A percentile compares a stretch with the other conserved stretches of the same genome.
phyloP scores from a whole-genome alignment of 30 jellyfish, hydroid and myxozoan species.

The Hydra vulgaris region DNA sequence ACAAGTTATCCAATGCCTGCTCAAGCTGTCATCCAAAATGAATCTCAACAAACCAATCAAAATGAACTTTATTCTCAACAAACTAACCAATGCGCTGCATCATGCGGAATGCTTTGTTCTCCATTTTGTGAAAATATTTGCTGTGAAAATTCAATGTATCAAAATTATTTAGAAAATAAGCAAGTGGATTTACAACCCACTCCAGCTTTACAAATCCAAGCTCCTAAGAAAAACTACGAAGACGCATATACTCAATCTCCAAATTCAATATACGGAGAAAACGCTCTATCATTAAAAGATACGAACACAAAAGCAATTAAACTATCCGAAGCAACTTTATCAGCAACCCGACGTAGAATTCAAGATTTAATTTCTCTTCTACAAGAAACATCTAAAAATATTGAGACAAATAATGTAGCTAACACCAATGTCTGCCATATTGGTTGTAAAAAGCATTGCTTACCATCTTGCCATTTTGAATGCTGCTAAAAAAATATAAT shows the following conservation, averaged over 20 bases:
- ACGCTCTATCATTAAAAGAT: background rate
- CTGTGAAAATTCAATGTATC: background rate
- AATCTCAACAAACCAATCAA: background rate
- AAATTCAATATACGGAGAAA: background rate
- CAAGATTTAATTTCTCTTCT: background rate
- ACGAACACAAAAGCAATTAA: background rate
- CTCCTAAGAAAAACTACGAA: background rate
- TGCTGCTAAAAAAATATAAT: too few species aligned
- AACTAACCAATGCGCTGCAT: background rate
- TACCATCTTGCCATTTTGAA: slow-evolving; percentile 21
- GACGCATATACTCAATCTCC: background rate
- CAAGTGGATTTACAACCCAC: background rate
- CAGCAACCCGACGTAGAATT: slow-evolving; percentile 4
- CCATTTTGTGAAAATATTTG: background rate
- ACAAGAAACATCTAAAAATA: background rate
- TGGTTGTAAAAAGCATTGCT: slow-evolving; percentile 21
- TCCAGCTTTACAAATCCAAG: background rate
- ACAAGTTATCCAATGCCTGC: background rate
- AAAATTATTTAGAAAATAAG: too few species aligned
- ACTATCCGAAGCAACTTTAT: background rate
- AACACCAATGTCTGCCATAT: background rate
- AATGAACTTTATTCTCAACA: background rate
- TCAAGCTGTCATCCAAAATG: slow-evolving; percentile 2
- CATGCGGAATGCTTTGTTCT: background rate
- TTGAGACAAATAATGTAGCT: background rate